These are phyloP conservation scores for Limnephilus lunatus DNA, from an alignment of 2,888 invertebrate genomes.

Conservation along the genomic window DNA sequence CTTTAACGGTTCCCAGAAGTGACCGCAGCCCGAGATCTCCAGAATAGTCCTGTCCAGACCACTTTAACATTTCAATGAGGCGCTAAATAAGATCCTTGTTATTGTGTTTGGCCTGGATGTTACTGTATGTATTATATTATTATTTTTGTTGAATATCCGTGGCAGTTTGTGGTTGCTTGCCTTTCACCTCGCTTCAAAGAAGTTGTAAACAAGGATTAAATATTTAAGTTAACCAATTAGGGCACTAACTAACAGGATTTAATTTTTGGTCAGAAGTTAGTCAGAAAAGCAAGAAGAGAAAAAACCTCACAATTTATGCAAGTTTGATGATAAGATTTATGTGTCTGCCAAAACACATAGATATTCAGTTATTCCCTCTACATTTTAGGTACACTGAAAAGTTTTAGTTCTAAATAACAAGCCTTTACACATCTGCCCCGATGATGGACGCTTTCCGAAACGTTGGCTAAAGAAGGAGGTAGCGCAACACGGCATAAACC, in stretches of 20 bases:
- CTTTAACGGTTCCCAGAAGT: background rate
- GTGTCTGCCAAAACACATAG: background rate
- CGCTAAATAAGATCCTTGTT: constrained; percentile 50
- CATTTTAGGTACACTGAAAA: too few relatives aligned
- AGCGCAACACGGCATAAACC: too few relatives aligned
- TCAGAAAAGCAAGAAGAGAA: background rate
- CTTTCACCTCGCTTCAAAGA: constrained; percentile 23
- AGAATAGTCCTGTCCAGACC: background rate
- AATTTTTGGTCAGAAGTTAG: background rate
- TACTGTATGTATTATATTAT: background rate
- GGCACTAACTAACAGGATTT: background rate
- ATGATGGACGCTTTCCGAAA: too few relatives aligned
- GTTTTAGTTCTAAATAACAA: too few relatives aligned
- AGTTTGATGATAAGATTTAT: background rate
- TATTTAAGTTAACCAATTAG: background rate
- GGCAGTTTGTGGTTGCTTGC: constrained; percentile 2
- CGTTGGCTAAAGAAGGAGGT: too few relatives aligned
- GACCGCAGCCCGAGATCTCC: constrained; percentile 20
- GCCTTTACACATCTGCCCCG: too few relatives aligned
- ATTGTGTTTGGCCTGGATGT: background rate
- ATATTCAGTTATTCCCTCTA: too few relatives aligned
- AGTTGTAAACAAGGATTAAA: background rate
- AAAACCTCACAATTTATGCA: background rate
- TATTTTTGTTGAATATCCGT: background rate
- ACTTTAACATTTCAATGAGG: constrained; percentile 49